Evolutionary conservation across 2,797 vertebrate species (phyloP), one percentile per base, ranked within the genome.

Genomic region (Ctenopoma multispine): DNA sequence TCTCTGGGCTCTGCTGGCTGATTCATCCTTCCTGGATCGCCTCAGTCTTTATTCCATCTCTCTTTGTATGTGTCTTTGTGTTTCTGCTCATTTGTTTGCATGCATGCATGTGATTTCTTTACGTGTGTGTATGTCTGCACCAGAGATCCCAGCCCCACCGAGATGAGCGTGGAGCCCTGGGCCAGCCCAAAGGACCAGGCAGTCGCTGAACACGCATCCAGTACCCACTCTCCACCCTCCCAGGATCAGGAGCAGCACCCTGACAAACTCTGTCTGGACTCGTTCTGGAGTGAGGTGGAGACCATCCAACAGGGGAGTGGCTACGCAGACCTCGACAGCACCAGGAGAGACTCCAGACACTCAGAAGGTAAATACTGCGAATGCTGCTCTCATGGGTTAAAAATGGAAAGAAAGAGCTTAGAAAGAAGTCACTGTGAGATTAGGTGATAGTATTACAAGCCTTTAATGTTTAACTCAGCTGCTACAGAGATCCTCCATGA

Each of bases 251-350:
- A 88, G 77, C 92, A 94, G 83, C 90, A 86, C 38, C 91, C 89
- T 0, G 94, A 96, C 85, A 94, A 90, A 75, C 91, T 95, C 78
- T 95, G 96, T 65, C 89, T 96, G 92, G 95, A 96, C 78, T 95
- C 94, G 24, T 97, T 97, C 83, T 97, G 96, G 97, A 94, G 91
- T 71, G 96, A 97, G 90, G 95, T 96, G 74, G 95, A 97, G 89
- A 94, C 85, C 90, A 97, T 96, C 61, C 94, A 91, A 51, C 95
- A 94, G 92, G 95, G 93, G 55, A 58, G 90, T 62, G 93, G 94
- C 78, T 87, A 86, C 4, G 77, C 93, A 41, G 94, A 95, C 66
- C 93, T 94, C 1, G 95, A 95, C 57, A 69, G 92, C 86, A 81
- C 76, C 82, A 82, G 94, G 64, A 90, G 92, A 48, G 95, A 96